phyloP scores from a whole-genome alignment of 2,113 vertebrate genomes.

The Scartelaos histophorus region DNA sequence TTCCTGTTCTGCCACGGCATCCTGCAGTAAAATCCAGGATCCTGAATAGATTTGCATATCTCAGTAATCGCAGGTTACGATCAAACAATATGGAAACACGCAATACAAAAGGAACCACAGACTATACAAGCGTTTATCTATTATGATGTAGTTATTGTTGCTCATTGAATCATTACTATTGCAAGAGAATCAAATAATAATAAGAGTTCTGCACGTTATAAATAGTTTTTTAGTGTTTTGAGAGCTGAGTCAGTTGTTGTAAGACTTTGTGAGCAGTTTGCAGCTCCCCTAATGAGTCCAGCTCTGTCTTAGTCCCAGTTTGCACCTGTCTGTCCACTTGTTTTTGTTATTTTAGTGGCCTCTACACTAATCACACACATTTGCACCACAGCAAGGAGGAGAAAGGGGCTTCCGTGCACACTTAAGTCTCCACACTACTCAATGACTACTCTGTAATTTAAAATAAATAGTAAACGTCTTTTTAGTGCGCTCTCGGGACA shows the following conservation, averaged over 20 bases:
- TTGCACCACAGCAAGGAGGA: constrained; percentile 10
- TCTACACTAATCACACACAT: not conserved
- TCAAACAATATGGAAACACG: constrained; percentile 1
- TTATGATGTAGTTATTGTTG: not conserved
- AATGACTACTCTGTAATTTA: constrained; percentile 26
- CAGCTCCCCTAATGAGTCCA: not conserved
- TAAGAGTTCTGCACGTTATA: not conserved
- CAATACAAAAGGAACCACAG: not conserved
- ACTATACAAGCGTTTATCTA: not conserved
- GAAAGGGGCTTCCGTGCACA: constrained; percentile 15
- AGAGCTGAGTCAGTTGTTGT: not conserved
- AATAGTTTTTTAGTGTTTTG: not conserved
- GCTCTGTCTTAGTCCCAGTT: constrained; percentile 30
- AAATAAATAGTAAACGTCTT: constrained; percentile 41
- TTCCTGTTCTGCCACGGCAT: not conserved
- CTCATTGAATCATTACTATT: not conserved
- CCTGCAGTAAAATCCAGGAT: constrained; percentile 1
- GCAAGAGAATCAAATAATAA: not conserved
- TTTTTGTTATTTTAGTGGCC: constrained; percentile 53
- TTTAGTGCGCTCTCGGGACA: not conserved
- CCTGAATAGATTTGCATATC: not conserved
- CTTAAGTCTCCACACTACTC: constrained; percentile 20
- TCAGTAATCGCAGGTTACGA: not conserved
- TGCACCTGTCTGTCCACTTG: constrained; percentile 57
- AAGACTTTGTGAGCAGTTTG: not conserved